Evolutionary conservation across 2,113 vertebrate genomes (phyloP).

Genomic region (Procavia capensis): DNA sequence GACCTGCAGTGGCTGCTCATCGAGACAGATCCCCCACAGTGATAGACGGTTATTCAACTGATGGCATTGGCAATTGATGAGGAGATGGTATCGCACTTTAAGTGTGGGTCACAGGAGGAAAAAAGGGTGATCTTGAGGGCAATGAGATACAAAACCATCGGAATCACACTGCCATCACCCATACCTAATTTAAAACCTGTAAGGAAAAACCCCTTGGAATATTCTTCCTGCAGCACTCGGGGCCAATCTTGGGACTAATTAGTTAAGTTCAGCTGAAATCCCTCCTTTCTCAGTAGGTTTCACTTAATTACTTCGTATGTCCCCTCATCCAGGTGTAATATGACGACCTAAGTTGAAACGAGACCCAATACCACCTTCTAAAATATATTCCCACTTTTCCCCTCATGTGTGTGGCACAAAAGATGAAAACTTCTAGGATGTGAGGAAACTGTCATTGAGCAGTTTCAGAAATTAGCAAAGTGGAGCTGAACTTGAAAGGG

Average conservation of each 20-base stretch:
- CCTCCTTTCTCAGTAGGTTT: conserved; percentile 48
- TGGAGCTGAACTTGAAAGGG: conserved; percentile 11
- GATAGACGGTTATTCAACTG: conserved; percentile 63
- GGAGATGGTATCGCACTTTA: conserved; percentile 68
- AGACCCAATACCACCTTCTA: neutral
- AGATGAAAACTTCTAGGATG: neutral
- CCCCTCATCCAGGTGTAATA: conserved; percentile 53
- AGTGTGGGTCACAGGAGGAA: conserved; percentile 77
- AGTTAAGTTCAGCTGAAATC: conserved; percentile 66
- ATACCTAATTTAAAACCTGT: conserved; percentile 55
- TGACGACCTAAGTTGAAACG: conserved; percentile 28
- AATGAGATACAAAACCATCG: conserved; percentile 61
- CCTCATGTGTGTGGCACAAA: neutral
- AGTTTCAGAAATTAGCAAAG: conserved; percentile 40
- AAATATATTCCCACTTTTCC: neutral
- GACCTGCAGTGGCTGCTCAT: conserved; percentile 21
- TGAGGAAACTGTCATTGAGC: neutral
- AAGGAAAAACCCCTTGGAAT: conserved; percentile 73
- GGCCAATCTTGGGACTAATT: conserved; percentile 52
- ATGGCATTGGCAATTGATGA: conserved; percentile 78
- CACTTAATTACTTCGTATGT: conserved; percentile 61
- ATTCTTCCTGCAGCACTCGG: conserved; percentile 44
- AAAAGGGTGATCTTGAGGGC: conserved; percentile 73
- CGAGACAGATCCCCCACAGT: conserved; percentile 44
- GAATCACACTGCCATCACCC: conserved; percentile 19